These are phyloP conservation scores for Astropecten irregularis DNA, from an alignment of 53 echinoderm and acorn worm genomes.

Conservation along the genomic window DNA sequence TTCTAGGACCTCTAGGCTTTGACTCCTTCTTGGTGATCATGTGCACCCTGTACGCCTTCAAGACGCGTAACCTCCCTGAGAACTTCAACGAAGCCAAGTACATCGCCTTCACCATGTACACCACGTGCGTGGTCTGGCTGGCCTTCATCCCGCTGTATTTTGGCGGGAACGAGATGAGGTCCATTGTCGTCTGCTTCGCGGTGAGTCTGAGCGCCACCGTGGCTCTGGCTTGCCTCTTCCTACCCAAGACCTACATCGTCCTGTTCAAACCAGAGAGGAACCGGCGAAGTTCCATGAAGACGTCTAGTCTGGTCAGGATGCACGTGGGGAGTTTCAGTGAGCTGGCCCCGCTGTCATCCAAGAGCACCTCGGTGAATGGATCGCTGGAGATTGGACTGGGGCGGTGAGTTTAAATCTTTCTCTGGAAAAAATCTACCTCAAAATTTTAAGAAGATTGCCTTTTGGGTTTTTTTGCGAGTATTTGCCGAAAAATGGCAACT, in stretches of 20 bases:
- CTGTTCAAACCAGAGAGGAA: slow-evolving; percentile 92
- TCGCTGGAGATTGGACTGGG: slow-evolving; percentile 29
- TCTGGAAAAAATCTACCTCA: no score
- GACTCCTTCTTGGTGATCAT: slow-evolving; percentile 82
- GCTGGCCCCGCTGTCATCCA: slow-evolving; percentile 67
- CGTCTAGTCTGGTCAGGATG: slow-evolving; percentile 95
- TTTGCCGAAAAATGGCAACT: no score
- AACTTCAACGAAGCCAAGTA: slow-evolving; percentile 99
- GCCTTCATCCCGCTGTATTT: slow-evolving; percentile 91
- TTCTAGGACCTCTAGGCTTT: slow-evolving; percentile 84
- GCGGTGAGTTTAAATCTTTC: neutral
- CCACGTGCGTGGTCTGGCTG: slow-evolving; percentile 93
- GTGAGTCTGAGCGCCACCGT: slow-evolving; percentile 94
- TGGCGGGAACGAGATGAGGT: slow-evolving; percentile 70
- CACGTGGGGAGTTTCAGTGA: slow-evolving; percentile 97
- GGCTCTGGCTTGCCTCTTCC: slow-evolving; percentile 87
- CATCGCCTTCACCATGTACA: slow-evolving; percentile 99
- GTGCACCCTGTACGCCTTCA: slow-evolving; percentile 97
- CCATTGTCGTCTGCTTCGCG: slow-evolving; percentile 89
- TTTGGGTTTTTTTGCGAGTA: no score
- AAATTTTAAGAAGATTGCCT: no score
- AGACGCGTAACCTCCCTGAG: slow-evolving; percentile 91
- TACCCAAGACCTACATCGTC: slow-evolving; percentile 96
- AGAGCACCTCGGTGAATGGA: slow-evolving; percentile 79
- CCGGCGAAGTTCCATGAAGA: slow-evolving; percentile 93